Evolutionary conservation across 2,888 invertebrate genomes (phyloP).

Genomic region (Mactromeris polynyma): DNA sequence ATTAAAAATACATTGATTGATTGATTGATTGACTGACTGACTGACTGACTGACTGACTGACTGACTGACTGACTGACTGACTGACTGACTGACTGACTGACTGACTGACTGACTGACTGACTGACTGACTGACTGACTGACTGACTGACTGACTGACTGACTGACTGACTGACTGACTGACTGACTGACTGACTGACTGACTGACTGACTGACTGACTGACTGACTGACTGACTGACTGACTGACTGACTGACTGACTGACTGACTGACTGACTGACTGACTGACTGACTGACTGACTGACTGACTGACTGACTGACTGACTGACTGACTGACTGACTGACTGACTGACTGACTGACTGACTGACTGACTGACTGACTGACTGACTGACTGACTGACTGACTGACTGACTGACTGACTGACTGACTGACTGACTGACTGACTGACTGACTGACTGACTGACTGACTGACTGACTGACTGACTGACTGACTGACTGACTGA

Average conservation of each 20-base stretch:
- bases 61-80: constrained; percentile 58
- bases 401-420: constrained; percentile 65
- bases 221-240: constrained; percentile 56
- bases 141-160: constrained; percentile 57
- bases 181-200: constrained; percentile 57
- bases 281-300: constrained; percentile 56
- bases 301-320: constrained; percentile 59
- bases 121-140: constrained; percentile 58
- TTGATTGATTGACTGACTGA: too few relatives aligned
- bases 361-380: constrained; percentile 60
- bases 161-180: constrained; percentile 57
- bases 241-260: constrained; percentile 56
- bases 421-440: constrained; percentile 68
- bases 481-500: constrained; percentile 46
- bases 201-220: constrained; percentile 55
- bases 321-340: constrained; percentile 57
- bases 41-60: constrained; percentile 53
- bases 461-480: constrained; percentile 57
- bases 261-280: constrained; percentile 56
- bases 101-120: constrained; percentile 58
- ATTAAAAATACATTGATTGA: too few relatives aligned
- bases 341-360: constrained; percentile 58
- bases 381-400: constrained; percentile 61
- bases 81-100: constrained; percentile 58
- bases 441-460: constrained; percentile 64